A percentile compares a stretch with the other conserved stretches of the same genome.
Evolutionary conservation across 2,797 vertebrate species (phyloP).

Genomic region (Oreortyx pictus): DNA sequence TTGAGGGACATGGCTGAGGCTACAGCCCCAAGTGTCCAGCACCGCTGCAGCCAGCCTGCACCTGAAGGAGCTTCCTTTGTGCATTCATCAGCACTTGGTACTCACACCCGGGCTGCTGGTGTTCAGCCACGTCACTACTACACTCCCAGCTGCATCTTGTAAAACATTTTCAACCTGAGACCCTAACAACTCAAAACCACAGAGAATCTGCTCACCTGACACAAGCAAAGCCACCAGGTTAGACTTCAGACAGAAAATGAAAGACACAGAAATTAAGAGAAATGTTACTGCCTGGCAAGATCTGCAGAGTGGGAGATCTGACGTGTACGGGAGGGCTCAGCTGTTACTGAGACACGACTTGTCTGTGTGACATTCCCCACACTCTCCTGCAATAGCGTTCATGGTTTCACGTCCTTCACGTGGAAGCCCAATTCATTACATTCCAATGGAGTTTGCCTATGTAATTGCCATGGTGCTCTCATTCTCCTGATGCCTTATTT

Average conservation of each 20-base stretch:
- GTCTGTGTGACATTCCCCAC: rapidly evolving
- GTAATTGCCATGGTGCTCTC: neutral
- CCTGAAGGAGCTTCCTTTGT: neutral
- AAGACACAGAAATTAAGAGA: neutral
- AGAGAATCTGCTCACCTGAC: neutral
- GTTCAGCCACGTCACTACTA: neutral
- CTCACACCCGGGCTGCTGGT: neutral
- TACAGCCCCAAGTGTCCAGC: rapidly evolving
- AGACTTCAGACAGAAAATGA: neutral
- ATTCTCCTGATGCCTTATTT: neutral
- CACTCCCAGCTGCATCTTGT: neutral
- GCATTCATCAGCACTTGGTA: neutral
- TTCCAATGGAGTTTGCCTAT: neutral
- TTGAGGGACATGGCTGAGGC: neutral
- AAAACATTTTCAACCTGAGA: neutral
- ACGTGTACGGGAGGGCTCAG: neutral
- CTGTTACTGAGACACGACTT: rapidly evolving
- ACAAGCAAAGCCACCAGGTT: neutral
- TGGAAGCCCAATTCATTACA: neutral
- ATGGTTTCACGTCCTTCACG: neutral
- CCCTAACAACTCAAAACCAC: rapidly evolving
- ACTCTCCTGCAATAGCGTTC: rapidly evolving
- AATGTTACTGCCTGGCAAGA: neutral
- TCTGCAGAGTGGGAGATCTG: neutral
- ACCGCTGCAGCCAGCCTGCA: neutral